Evolutionary conservation across 1,140 invertebrate species (phyloP), one percentile per base, ranked within the genome.

Genomic region (Trissolcus basalis): DNA sequence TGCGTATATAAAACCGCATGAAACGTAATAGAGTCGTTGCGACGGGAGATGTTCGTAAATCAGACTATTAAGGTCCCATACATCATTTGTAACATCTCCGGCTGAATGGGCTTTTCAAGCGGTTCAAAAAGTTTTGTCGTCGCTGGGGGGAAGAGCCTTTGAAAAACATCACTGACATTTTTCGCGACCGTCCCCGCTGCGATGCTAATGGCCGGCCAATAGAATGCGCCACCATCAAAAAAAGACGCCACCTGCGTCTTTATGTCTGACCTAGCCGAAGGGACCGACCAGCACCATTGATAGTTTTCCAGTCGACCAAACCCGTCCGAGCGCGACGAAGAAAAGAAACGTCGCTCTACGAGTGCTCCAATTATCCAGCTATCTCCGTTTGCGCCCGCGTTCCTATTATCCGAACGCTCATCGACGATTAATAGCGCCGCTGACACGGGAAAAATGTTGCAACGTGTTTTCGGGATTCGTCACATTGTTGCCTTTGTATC

Each of bases 211-310:
- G 68, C 49, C 68, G 75, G 69, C 58, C 68, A 77, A 77, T 77
- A 27, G 58, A 68, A 68, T 14, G n/a, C 56, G 48, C 53, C 56
- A 49, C 63, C 49, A 27, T 27, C 19, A 27, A 27, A 27, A 49
- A 67, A 77, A 76, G 64, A 63, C 68, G 68, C 68, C 75, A 77
- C 75, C 75, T 72, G 75, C 68, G 63, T 64, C 68, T 72, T 77
- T 77, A 61, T 77, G 45, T 33, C 53, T 33, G n/a, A 27, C 19
- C 36, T 11, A 8, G 14, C 14, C 7, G 19, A 67, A 60, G 36
- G 49, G 60, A 35, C 73, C 73, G 65, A 58, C 72, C 39, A 45
- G 45, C 54, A 16, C 35, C 63, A 61, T 61, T 71, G 45, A 53
- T 19, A 6, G 65, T 55, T 72, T 80, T 77, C 70, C 73, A 70